Percentiles rank a stretch among this genome's conserved stretches.
Evolutionary conservation across 2,113 vertebrate genomes (phyloP).

Genomic region (Heterotis niloticus): DNA sequence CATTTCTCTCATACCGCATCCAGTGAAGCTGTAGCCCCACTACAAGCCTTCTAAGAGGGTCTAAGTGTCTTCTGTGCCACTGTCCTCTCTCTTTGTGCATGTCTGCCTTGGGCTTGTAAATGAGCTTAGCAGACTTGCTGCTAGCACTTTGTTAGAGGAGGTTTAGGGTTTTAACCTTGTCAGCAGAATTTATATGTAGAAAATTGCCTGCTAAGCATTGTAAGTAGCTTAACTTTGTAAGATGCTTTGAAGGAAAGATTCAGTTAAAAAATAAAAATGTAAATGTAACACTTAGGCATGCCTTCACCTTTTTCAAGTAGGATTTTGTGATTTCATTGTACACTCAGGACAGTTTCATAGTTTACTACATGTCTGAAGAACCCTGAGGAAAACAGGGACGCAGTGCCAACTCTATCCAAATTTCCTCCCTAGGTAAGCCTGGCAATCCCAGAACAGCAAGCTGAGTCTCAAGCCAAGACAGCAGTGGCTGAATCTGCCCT

Average conservation of each 20-base stretch:
- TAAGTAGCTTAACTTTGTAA: too few relatives aligned
- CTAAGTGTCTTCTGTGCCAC: conserved; percentile 18
- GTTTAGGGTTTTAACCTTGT: background rate
- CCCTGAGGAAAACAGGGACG: background rate
- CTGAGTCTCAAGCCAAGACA: background rate
- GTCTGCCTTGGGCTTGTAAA: background rate
- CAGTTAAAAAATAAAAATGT: background rate
- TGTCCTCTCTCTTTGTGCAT: background rate
- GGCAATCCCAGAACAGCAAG: background rate
- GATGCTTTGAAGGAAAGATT: background rate
- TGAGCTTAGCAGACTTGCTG: background rate
- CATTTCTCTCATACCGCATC: background rate
- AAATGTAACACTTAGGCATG: background rate
- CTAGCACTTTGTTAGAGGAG: conserved; percentile 2
- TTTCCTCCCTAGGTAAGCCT: conserved; percentile 48
- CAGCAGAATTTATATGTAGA: background rate
- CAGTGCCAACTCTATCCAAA: background rate
- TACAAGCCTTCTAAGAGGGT: background rate
- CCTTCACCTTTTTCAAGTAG: too few relatives aligned
- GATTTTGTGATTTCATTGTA: too few relatives aligned
- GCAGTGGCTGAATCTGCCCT: conserved; percentile 19
- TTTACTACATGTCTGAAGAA: too few relatives aligned
- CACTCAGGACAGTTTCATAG: too few relatives aligned
- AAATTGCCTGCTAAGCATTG: background rate
- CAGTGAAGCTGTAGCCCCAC: background rate